These are phyloP conservation scores for Ectobius pallidus DNA, from an alignment of 2,888 invertebrate species.

Conservation along the genomic window DNA sequence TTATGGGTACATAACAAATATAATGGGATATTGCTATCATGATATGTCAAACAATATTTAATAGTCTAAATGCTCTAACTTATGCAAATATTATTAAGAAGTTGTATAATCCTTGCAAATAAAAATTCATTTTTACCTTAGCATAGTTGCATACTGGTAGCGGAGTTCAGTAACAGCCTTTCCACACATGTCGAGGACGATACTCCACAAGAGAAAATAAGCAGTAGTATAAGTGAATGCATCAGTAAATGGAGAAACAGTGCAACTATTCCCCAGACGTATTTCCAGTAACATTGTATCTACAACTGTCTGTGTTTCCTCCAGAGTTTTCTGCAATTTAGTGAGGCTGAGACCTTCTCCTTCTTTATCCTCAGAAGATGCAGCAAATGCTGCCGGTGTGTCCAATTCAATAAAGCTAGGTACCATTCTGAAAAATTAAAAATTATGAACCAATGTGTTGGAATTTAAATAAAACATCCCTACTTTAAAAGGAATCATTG, in stretches of 20 bases:
- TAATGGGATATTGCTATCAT: too few species aligned
- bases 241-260: conserved; percentile 63
- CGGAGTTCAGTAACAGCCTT: conserved; percentile 72
- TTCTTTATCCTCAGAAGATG: background rate
- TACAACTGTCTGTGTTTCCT: conserved; percentile 57
- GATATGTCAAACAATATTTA: too few species aligned
- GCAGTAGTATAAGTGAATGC: conserved; percentile 66
- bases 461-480: too few species aligned
- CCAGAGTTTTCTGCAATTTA: background rate
- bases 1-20: too few species aligned
- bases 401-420: background rate
- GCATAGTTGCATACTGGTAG: conserved; percentile 72
- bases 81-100: too few species aligned
- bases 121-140: too few species aligned
- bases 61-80: too few species aligned
- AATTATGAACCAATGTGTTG: too few species aligned
- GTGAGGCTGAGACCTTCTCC: background rate
- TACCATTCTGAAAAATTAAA: background rate
- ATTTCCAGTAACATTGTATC: conserved; percentile 55
- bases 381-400: conserved; percentile 3
- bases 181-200: conserved; percentile 67
- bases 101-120: too few species aligned
- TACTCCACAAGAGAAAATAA: conserved; percentile 75
- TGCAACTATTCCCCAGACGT: conserved; percentile 64
- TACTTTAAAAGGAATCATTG: too few species aligned